A percentile compares a stretch with the other conserved stretches of the same genome.
These are phyloP conservation scores for Hypotaenidia okinawae DNA, from an alignment of 2,797 vertebrate genomes.

Conservation along the genomic window DNA sequence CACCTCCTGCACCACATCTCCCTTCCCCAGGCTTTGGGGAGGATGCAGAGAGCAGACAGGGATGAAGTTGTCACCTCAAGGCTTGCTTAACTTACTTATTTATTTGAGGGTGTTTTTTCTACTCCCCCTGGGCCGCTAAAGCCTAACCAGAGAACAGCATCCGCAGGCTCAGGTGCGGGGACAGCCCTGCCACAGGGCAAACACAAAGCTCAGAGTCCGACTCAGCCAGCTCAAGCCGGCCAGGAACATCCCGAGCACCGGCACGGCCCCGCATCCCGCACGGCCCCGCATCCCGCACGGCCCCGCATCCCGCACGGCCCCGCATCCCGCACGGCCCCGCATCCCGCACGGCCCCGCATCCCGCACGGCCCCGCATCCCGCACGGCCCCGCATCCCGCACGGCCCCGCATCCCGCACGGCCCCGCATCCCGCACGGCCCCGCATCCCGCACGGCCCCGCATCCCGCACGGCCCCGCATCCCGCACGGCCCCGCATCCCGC, in stretches of 20 bases:
- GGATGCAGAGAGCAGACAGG: neutral
- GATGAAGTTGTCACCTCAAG: neutral
- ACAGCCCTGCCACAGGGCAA: neutral
- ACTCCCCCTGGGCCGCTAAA: neutral
- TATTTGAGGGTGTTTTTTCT: too few relatives aligned
- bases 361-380: fast-evolving
- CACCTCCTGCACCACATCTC: neutral
- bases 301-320: too few relatives aligned
- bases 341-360: too few relatives aligned
- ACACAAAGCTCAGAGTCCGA: neutral
- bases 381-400: too few relatives aligned
- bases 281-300: too few relatives aligned
- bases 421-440: too few relatives aligned
- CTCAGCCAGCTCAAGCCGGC: fast-evolving
- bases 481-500: too few relatives aligned
- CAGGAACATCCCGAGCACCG: too few relatives aligned
- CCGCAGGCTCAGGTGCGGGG: fast-evolving
- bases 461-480: too few relatives aligned
- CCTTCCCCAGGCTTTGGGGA: too few relatives aligned
- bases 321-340: fast-evolving
- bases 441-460: fast-evolving
- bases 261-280: fast-evolving
- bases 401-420: too few relatives aligned
- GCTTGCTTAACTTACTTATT: neutral
- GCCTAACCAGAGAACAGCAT: neutral